A percentile compares a stretch with the other conserved stretches of the same genome.
Conservation (phyloP, 2,797 vertebrate genomes). For the Poeciliopsis turneri region DNA sequence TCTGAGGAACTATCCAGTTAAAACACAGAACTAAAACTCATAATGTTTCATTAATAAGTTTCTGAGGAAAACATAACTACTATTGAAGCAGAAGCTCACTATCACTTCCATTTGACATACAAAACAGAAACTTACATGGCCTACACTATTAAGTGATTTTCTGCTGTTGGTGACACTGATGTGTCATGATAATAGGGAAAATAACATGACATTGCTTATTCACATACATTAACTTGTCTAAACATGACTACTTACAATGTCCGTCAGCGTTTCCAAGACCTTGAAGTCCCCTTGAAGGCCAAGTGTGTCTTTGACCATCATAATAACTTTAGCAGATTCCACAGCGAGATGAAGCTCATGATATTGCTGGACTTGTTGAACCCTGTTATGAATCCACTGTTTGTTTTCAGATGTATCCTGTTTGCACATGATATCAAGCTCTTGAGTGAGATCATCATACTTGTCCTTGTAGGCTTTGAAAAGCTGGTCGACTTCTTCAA, state of each 20-base stretch:
- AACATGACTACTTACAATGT: slow-evolving; percentile 80
- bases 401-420: slow-evolving; percentile 42
- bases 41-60: not conserved
- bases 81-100: not conserved
- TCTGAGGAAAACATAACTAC: not conserved
- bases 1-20: not conserved
- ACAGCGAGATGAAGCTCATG: slow-evolving; percentile 89
- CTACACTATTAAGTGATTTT: not conserved
- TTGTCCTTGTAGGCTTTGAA: slow-evolving; percentile 81
- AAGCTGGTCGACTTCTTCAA: slow-evolving; percentile 79
- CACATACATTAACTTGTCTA: not conserved
- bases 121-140: not conserved
- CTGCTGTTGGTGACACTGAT: not conserved
- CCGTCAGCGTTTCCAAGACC: slow-evolving; percentile 81
- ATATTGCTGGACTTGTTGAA: slow-evolving; percentile 90
- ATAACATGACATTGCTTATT: not conserved
- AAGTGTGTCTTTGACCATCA: slow-evolving; percentile 81
- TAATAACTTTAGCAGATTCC: slow-evolving; percentile 84
- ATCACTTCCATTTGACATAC: not conserved
- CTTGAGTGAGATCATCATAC: slow-evolving; percentile 76
- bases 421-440: slow-evolving; percentile 80
- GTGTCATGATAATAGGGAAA: not conserved
- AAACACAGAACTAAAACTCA: not conserved
- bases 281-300: slow-evolving; percentile 87
- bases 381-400: slow-evolving; percentile 82